A percentile compares a stretch with the other conserved stretches of the same genome.
phyloP scores from a whole-genome alignment of 2,113 vertebrate genomes.

The Dermatemys mawii region DNA sequence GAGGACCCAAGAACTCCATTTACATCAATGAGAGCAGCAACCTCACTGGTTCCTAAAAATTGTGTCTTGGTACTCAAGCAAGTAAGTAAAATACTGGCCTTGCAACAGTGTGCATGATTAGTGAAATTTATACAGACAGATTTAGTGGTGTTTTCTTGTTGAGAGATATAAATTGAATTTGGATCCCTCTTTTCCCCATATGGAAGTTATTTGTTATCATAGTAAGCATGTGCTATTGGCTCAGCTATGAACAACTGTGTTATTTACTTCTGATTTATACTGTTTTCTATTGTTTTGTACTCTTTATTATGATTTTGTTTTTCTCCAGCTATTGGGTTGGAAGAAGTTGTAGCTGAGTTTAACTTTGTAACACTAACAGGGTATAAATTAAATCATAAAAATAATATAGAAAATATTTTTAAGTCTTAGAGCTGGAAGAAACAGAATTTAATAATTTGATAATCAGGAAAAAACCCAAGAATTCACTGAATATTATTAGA shows the following conservation, averaged over 20 bases:
- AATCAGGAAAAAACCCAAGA: not conserved
- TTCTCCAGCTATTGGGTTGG: not conserved
- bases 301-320: not conserved
- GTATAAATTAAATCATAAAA: not conserved
- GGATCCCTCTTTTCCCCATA: not conserved
- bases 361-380: not conserved
- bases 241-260: not conserved
- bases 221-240: not conserved
- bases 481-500: accelerated
- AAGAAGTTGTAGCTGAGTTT: not conserved
- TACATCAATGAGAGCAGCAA: constrained; percentile 41
- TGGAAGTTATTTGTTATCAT: not conserved
- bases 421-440: not conserved
- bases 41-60: constrained; percentile 47
- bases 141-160: constrained; percentile 26
- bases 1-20: constrained; percentile 12
- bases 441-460: not conserved
- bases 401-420: not conserved
- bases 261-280: not conserved
- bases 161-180: not conserved
- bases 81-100: constrained; percentile 60
- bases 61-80: constrained; percentile 23
- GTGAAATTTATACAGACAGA: constrained; percentile 40
- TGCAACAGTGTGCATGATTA: constrained; percentile 22
- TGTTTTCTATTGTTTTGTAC: not conserved